Evolutionary conservation across 2,797 vertebrate genomes (phyloP).

Genomic region (Sebastolobus altivelis): DNA sequence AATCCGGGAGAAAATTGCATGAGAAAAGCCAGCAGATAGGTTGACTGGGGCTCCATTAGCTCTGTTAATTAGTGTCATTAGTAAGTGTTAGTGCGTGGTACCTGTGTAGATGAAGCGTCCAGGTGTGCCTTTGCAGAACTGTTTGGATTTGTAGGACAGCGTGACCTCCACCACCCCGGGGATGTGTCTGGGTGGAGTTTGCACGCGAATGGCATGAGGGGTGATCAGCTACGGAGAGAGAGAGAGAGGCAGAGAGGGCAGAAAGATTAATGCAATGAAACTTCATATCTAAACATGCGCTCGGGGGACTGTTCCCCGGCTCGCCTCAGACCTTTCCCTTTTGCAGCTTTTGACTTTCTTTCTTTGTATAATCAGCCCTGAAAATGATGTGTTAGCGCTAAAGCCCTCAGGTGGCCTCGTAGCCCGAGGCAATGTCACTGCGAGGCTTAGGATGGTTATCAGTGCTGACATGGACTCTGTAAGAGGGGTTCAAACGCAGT

Average conservation of each 20-base stretch:
- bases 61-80: slow-evolving; percentile 23
- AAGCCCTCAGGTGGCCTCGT: slow-evolving; percentile 76
- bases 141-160: slow-evolving; percentile 99
- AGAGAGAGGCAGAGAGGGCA: slow-evolving; percentile 48
- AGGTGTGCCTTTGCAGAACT: slow-evolving; percentile 99
- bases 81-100: slow-evolving; percentile 72
- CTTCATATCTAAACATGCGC: slow-evolving; percentile 57
- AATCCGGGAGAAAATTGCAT: slow-evolving; percentile 6
- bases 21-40: background rate
- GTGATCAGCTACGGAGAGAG: slow-evolving; percentile 91
- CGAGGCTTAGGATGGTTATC: slow-evolving; percentile 78
- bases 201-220: slow-evolving; percentile 97
- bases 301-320: slow-evolving; percentile 39
- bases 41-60: background rate
- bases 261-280: slow-evolving; percentile 66
- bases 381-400: slow-evolving; percentile 70
- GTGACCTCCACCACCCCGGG: slow-evolving; percentile 98
- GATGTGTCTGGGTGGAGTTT: slow-evolving; percentile 92
- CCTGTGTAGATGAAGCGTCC: slow-evolving; percentile 99
- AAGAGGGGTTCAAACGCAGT: slow-evolving; percentile 75
- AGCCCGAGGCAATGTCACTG: slow-evolving; percentile 80
- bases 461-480: slow-evolving; percentile 72
- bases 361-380: slow-evolving; percentile 75
- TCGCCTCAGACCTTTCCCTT: slow-evolving; percentile 55
- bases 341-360: slow-evolving; percentile 70